Percentiles rank a stretch among this genome's conserved stretches.
These are phyloP conservation scores for Dryadula phaetusa DNA, from an alignment of 2,888 invertebrate species.

Conservation along the genomic window DNA sequence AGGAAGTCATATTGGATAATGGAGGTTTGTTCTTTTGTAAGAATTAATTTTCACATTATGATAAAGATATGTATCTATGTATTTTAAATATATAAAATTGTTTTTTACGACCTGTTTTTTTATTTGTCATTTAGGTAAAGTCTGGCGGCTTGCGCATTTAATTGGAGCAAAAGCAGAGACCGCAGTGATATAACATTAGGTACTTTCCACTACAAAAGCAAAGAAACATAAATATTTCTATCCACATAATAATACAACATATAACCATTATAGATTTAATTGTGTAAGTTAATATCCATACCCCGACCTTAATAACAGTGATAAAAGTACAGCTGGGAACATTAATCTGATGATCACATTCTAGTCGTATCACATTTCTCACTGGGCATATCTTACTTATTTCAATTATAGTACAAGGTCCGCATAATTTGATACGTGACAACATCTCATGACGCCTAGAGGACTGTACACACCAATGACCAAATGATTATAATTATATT, in stretches of 20 bases:
- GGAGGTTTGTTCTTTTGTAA: slow-evolving; percentile 28
- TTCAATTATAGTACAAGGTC: slow-evolving; percentile 62
- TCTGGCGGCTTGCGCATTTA: no score
- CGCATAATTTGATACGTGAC: slow-evolving; percentile 59
- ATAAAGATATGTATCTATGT: background rate
- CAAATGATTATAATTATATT: no score
- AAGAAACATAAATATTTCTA: no score
- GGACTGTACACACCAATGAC: background rate
- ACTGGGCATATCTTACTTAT: slow-evolving; percentile 52
- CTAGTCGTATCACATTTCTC: slow-evolving; percentile 60
- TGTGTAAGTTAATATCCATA: background rate
- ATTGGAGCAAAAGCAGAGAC: no score
- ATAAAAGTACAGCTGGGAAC: slow-evolving; percentile 14
- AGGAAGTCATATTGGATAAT: slow-evolving; percentile 31
- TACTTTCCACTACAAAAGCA: no score
- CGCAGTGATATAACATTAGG: no score
- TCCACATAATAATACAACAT: no score
- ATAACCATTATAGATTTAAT: background rate
- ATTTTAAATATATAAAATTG: background rate
- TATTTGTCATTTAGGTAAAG: no score
- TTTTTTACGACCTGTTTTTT: no score
- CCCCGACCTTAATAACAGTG: background rate
- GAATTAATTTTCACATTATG: slow-evolving; percentile 10
- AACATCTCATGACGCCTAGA: slow-evolving; percentile 48
- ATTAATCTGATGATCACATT: slow-evolving; percentile 40